Percentiles rank a stretch among this genome's conserved stretches.
Evolutionary conservation across 2,888 invertebrate genomes (phyloP).

Genomic region (Troides helena): DNA sequence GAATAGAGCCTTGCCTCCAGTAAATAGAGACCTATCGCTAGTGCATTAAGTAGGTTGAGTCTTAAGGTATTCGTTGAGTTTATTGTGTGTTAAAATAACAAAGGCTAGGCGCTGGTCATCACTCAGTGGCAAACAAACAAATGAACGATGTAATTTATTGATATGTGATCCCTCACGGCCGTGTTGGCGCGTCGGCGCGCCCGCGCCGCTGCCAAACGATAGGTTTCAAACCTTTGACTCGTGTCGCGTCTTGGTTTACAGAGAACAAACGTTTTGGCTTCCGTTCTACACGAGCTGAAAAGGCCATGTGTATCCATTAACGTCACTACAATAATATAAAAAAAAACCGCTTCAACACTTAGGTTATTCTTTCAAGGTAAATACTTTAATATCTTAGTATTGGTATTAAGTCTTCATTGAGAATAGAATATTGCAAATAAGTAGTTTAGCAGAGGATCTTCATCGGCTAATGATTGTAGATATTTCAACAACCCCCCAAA

Average conservation of each 20-base stretch:
- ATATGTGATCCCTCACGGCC: constrained; percentile 26
- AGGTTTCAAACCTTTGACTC: constrained; percentile 10
- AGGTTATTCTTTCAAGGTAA: too few species aligned
- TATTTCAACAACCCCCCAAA: too few species aligned
- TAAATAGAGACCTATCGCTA: too few species aligned
- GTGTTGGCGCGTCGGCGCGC: constrained; percentile 20
- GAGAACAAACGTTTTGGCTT: constrained; percentile 21
- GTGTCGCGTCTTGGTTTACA: constrained; percentile 9
- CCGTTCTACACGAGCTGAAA: constrained; percentile 2
- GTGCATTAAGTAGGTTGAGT: neutral
- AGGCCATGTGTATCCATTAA: constrained; percentile 11
- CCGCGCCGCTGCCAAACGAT: constrained; percentile 19
- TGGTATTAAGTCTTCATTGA: too few species aligned
- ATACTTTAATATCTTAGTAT: too few species aligned
- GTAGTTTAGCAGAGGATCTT: too few species aligned
- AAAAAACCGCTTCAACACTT: too few species aligned
- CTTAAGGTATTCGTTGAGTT: constrained; percentile 22
- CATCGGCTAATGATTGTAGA: too few species aligned
- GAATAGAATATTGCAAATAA: too few species aligned
- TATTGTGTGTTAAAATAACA: constrained; percentile 22
- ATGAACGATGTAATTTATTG: constrained; percentile 26
- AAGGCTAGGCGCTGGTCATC: constrained; percentile 16
- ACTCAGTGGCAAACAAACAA: constrained; percentile 27
- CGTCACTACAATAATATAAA: neutral
- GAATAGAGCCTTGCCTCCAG: too few species aligned